These are phyloP conservation scores for Pogonus chalceus DNA, from an alignment of 1,140 invertebrate genomes.

Conservation along the genomic window DNA sequence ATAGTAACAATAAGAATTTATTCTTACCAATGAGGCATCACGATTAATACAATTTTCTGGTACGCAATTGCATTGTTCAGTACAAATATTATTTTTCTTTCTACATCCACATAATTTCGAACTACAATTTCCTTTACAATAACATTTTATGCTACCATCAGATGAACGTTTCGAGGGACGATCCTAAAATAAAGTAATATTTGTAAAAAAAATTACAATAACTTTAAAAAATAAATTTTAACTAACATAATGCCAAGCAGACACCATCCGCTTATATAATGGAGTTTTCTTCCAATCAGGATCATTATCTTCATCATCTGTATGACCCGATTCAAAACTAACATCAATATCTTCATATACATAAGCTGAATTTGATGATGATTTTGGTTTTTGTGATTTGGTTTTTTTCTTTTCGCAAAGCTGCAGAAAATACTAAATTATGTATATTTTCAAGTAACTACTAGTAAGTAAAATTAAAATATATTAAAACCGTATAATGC, in stretches of 20 bases:
- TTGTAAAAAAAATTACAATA: slow-evolving; percentile 15
- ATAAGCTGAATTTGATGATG: slow-evolving; percentile 24
- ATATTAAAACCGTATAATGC: not conserved
- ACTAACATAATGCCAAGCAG: slow-evolving; percentile 12
- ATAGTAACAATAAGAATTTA: too few species aligned
- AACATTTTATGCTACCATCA: slow-evolving; percentile 32
- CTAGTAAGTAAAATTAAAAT: not conserved
- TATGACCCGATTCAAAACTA: slow-evolving; percentile 13
- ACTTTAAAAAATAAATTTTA: not conserved
- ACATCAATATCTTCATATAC: slow-evolving; percentile 3
- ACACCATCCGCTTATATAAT: slow-evolving; percentile 34
- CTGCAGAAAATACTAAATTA: slow-evolving; percentile 8
- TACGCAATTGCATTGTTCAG: slow-evolving; percentile 42
- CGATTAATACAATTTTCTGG: slow-evolving; percentile 39
- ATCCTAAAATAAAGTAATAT: too few species aligned
- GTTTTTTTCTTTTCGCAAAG: not conserved
- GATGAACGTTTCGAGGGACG: slow-evolving; percentile 16
- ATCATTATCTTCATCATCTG: slow-evolving; percentile 46
- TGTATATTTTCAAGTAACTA: not conserved
- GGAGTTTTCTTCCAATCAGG: slow-evolving; percentile 60
- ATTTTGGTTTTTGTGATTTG: slow-evolving; percentile 25
- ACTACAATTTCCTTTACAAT: slow-evolving; percentile 48
- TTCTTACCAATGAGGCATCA: not conserved
- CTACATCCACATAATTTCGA: slow-evolving; percentile 47
- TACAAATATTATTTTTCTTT: slow-evolving; percentile 39